These are phyloP conservation scores for Passer montanus DNA, from an alignment of 2,113 vertebrate species.

Conservation along the genomic window DNA sequence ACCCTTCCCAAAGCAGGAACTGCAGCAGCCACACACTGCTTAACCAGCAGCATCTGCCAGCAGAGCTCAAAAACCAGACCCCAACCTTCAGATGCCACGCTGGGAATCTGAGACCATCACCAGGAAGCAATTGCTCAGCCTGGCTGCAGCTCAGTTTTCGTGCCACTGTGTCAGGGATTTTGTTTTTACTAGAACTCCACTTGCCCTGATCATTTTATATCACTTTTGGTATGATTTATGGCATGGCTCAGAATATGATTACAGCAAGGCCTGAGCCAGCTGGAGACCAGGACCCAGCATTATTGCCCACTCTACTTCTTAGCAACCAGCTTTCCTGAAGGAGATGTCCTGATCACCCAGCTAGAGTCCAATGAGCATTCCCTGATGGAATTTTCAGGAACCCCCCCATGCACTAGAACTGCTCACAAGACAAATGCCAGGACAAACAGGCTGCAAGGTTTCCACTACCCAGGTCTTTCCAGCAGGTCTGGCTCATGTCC, in stretches of 20 bases:
- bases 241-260: background rate
- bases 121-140: conserved; percentile 6
- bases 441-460: background rate
- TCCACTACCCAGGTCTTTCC: background rate
- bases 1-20: background rate
- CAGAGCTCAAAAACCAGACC: background rate
- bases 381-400: background rate
- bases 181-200: background rate
- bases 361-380: background rate
- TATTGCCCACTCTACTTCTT: background rate
- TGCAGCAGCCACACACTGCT: background rate
- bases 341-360: background rate
- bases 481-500: background rate
- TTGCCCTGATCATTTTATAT: background rate
- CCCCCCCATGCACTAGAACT: background rate
- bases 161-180: background rate
- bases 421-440: background rate
- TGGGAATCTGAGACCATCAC: background rate
- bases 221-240: conserved; percentile 15
- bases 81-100: background rate
- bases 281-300: background rate
- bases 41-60: background rate
- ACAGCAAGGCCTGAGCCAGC: background rate
- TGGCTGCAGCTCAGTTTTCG: background rate
- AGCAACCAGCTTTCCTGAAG: background rate